These are phyloP conservation scores for Atractosteus spatula DNA, from an alignment of 2,113 vertebrate genomes.

Conservation along the genomic window DNA sequence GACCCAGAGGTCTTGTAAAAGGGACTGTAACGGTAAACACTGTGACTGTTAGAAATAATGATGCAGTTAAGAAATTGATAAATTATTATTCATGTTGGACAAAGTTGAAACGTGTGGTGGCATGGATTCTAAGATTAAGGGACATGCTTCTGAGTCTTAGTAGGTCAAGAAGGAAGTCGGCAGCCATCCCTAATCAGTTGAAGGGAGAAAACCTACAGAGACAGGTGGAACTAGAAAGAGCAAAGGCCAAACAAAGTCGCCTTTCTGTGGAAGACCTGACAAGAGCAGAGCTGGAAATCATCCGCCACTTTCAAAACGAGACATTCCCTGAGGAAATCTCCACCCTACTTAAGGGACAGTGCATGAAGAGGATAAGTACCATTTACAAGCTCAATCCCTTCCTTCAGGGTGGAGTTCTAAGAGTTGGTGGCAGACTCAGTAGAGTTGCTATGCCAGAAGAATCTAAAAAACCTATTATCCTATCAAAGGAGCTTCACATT, in stretches of 20 bases:
- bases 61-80: not conserved
- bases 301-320: not conserved
- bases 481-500: too few relatives aligned
- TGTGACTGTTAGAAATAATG: not conserved
- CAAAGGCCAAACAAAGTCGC: not conserved
- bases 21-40: not conserved
- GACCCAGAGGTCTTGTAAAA: not conserved
- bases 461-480: too few relatives aligned
- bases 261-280: not conserved
- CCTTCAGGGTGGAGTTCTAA: too few relatives aligned
- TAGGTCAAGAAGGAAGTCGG: not conserved
- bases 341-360: not conserved
- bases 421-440: too few relatives aligned
- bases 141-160: not conserved
- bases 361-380: not conserved
- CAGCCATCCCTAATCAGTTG: too few relatives aligned
- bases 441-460: too few relatives aligned
- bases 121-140: not conserved
- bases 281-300: not conserved
- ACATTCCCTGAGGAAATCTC: not conserved
- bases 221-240: not conserved
- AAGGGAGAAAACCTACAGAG: too few relatives aligned
- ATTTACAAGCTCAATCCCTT: not conserved
- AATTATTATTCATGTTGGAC: constrained; percentile 1
- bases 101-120: not conserved